Evolutionary conservation across 2,797 vertebrate genomes (phyloP).

Genomic region (Buceros bicornis): DNA sequence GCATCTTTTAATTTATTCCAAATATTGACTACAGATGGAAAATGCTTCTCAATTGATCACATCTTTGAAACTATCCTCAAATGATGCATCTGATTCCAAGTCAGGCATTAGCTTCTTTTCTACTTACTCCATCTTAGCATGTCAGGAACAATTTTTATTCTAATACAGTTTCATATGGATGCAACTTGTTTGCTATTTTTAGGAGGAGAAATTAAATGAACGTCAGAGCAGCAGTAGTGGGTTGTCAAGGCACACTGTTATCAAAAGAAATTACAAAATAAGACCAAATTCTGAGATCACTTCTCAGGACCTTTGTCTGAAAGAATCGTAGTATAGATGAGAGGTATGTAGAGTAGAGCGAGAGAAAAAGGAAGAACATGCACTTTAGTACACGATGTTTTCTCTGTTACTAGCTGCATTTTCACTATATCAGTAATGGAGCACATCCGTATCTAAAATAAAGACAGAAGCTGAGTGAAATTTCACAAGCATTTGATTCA

Average conservation of each 20-base stretch:
- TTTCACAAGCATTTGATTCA: slow-evolving; percentile 45
- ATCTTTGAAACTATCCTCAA: neutral
- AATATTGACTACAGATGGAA: neutral
- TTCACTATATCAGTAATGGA: neutral
- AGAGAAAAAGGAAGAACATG: neutral
- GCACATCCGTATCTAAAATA: neutral
- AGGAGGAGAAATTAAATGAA: neutral
- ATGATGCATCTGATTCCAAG: neutral
- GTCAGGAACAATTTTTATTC: neutral
- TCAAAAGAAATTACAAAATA: neutral
- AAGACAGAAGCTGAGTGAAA: slow-evolving; percentile 1
- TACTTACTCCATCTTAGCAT: neutral
- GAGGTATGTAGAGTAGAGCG: neutral
- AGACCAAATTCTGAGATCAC: neutral
- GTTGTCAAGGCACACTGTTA: neutral
- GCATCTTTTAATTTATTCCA: neutral
- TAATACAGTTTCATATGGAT: neutral
- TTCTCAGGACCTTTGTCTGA: neutral
- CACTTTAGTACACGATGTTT: neutral
- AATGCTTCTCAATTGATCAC: neutral
- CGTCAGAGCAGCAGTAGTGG: neutral
- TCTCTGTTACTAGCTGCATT: neutral
- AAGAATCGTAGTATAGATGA: neutral
- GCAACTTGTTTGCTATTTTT: neutral
- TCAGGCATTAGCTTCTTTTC: neutral